Conservation (phyloP, 2,113 vertebrate species). For the Istiophorus platypterus region DNA sequence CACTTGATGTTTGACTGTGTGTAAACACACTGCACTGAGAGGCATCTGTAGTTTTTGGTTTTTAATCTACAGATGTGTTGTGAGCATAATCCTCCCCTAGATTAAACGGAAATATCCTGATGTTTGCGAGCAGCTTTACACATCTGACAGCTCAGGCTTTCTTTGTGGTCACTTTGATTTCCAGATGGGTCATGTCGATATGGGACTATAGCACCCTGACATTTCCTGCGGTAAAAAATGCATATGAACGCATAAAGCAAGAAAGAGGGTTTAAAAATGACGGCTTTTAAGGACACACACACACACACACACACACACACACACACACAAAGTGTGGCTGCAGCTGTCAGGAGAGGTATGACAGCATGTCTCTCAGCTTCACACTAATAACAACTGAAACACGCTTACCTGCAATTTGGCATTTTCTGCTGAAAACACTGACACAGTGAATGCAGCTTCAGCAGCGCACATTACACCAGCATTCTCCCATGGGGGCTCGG, state of each 20-base stretch:
- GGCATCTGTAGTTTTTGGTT: conserved; percentile 46
- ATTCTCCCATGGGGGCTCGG: conserved; percentile 22
- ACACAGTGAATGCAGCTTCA: conserved; percentile 35
- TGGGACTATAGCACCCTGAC: conserved; percentile 23
- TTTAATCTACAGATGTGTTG: conserved; percentile 64
- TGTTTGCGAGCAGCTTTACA: conserved; percentile 60
- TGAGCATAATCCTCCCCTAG: conserved; percentile 63
- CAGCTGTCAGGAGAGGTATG: neutral
- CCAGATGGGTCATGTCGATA: conserved; percentile 7
- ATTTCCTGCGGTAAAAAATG: conserved; percentile 26
- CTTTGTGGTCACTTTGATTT: conserved; percentile 54
- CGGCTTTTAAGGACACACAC: conserved; percentile 8
- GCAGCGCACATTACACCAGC: conserved; percentile 29
- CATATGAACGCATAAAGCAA: neutral
- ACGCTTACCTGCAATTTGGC: neutral
- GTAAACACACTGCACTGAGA: neutral
- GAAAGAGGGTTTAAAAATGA: neutral
- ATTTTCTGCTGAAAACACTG: neutral
- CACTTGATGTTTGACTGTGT: neutral
- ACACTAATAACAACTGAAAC: neutral
- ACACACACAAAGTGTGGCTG: too few relatives aligned
- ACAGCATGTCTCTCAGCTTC: neutral
- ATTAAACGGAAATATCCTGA: conserved; percentile 58
- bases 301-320: too few relatives aligned
- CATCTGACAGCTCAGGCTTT: conserved; percentile 65